Base-by-base conservation (phyloP, 1,140 invertebrate species). In the Drosophila jambulina region DNA sequence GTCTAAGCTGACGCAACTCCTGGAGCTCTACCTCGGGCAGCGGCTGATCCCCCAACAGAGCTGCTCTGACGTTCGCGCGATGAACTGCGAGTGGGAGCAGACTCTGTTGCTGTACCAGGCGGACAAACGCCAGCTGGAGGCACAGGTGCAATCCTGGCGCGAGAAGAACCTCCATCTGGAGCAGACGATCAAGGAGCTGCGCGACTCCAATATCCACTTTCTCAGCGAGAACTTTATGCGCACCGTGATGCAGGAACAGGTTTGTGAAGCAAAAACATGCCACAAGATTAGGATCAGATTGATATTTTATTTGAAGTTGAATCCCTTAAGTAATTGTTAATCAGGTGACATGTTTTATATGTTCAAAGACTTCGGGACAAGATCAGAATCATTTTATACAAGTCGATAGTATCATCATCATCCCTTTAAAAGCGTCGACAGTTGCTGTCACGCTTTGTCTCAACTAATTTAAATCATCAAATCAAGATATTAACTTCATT, bases 211-310 rank as follows among this genome's bases (percentile, higher is more conserved):
- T 74, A 43, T 85, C 1, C 63, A 85, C 7, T 56, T 90, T 53
- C 84, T 88, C 15, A 90, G 78, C 25, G 81, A 90, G 65, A 81
- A 88, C 40, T 90, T 69, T 19, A 88, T 82, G 70, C 81, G 75
- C 3, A 69, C 69, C 3, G 69, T 90, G 1, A 46, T 84, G 23
- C 75, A 84, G 42, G 75, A 90, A 43, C 78, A 85, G 25, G 48
- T 67, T 53, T 32, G 29, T 56, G 29, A 5, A 21, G 27, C 25
- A 21, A 29, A 23, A n/a, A 23, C 27, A n/a, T 23, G 29, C 2
- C 27, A 53, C 49, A 19, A 19, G 5, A 51, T 51, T 13, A 51
- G 29, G 19, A 34, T 34, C 7, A 13, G 5, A 13, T 29, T 51
- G n/a, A 13, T 29, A 19, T 51, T 21, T 21, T 8, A 53, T 8